Evolutionary conservation across 2,113 vertebrate species (phyloP).

Genomic region (Syngnathoides biaculeatus): DNA sequence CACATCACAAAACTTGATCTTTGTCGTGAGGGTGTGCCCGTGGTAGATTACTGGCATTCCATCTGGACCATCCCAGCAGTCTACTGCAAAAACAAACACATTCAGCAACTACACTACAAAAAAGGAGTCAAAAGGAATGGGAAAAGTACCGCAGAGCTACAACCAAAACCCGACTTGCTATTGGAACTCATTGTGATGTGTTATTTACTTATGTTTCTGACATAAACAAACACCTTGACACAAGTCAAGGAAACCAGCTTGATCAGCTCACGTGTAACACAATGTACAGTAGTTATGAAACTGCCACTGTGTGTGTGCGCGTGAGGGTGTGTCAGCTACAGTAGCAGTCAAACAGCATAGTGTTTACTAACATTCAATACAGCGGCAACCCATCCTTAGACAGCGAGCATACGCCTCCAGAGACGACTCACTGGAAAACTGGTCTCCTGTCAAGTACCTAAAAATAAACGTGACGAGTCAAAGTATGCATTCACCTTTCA

Average conservation of each 20-base stretch:
- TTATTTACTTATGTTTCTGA: constrained; percentile 11
- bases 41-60: constrained; percentile 98
- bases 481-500: constrained; percentile 1
- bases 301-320: no score
- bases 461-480: constrained; percentile 54
- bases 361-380: constrained; percentile 85
- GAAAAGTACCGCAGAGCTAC: not conserved
- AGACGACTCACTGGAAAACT: constrained; percentile 97
- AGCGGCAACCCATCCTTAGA: constrained; percentile 95
- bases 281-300: not conserved
- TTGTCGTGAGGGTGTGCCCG: constrained; percentile 96
- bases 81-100: constrained; percentile 78
- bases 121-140: not conserved
- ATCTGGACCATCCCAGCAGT: constrained; percentile 98
- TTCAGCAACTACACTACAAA: not conserved
- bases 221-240: not conserved
- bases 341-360: not conserved
- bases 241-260: constrained; percentile 40
- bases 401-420: constrained; percentile 96
- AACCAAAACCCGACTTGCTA: not conserved
- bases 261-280: constrained; percentile 15
- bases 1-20: constrained; percentile 96
- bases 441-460: constrained; percentile 97
- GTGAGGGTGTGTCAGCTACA: constrained; percentile 17
- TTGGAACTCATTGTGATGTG: not conserved